Evolutionary conservation across 2,888 invertebrate species (phyloP), one percentile per base, ranked within the genome.

Genomic region (Caenorhabditis virilis): DNA sequence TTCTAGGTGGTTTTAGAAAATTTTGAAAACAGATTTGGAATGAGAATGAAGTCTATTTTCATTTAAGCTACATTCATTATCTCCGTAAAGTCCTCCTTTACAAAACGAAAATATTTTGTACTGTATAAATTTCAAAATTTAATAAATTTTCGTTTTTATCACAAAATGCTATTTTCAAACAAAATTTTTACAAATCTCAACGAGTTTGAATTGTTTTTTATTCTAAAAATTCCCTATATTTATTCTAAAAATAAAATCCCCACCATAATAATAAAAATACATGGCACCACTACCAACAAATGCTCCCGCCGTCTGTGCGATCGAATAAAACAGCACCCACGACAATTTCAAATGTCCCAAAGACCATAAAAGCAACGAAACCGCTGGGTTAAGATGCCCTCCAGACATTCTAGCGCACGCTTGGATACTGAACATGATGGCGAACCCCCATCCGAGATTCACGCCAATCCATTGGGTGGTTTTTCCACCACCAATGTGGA

Each of bases 331-430:
- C 1, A 67, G 46, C 11, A 72, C 55, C 66, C 69, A 69, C 6
- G 66, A 53, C 50, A 73, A 58, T 27, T 73, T 62, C 43, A 77
- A 54, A 42, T 70, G 68, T 1, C 74, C 75, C 58, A 75, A 60
- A 3, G 74, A 64, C 65, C 69, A 72, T 45, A 75, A 52, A 38
- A 75, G 60, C 13, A 77, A 62, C 1, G 74, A 72, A 15, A 77
- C 69, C 22, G 76, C 76, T 39, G 76, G 76, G 56, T 77, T 77
- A 49, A 77, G 63, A 56, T 77, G 76, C 26, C 74, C 73, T 46
- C 76, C 74, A 66, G 48, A 27, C 22, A 39, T 63, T 16, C 66
- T 48, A 38, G 68, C 62, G 16, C 67, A 64, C n/a, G 73, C 59
- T 41, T 60, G 57, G n/a, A 74, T 67, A 38, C 51, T 50, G 39